Conservation (phyloP, 2,888 invertebrate genomes). For the Orthosia cruda region DNA sequence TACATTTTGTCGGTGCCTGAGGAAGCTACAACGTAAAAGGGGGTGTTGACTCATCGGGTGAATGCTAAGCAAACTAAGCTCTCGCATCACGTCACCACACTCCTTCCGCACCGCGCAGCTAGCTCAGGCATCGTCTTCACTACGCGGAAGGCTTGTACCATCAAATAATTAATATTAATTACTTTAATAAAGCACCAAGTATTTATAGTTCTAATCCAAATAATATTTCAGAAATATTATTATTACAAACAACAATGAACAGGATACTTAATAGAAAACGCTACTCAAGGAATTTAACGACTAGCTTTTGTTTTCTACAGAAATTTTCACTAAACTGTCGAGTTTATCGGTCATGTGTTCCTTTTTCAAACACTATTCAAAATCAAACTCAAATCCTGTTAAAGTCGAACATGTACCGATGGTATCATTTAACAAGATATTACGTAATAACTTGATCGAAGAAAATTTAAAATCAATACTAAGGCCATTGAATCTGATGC, state of each 20-base stretch:
- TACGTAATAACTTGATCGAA: constrained; percentile 6
- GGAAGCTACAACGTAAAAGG: no score
- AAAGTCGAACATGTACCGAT: background rate
- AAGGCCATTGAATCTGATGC: constrained; percentile 38
- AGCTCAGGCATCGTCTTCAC: no score
- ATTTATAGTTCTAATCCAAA: no score
- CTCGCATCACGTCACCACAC: no score
- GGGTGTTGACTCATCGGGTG: no score
- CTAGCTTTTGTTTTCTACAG: background rate
- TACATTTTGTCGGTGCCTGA: no score
- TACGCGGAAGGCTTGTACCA: no score
- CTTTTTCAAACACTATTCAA: background rate
- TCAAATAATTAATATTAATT: no score
- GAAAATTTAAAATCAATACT: constrained; percentile 30
- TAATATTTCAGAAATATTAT: no score
- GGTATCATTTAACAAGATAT: background rate
- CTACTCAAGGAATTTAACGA: background rate
- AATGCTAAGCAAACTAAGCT: no score
- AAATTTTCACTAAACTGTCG: background rate
- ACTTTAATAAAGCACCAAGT: no score
- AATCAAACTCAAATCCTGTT: background rate
- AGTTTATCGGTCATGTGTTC: background rate
- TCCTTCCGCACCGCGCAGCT: no score
- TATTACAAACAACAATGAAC: background rate
- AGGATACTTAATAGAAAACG: background rate